A percentile compares a stretch with the other conserved stretches of the same genome.
Conservation (phyloP, 1,140 invertebrate genomes). For the Anastatus disparis region DNA sequence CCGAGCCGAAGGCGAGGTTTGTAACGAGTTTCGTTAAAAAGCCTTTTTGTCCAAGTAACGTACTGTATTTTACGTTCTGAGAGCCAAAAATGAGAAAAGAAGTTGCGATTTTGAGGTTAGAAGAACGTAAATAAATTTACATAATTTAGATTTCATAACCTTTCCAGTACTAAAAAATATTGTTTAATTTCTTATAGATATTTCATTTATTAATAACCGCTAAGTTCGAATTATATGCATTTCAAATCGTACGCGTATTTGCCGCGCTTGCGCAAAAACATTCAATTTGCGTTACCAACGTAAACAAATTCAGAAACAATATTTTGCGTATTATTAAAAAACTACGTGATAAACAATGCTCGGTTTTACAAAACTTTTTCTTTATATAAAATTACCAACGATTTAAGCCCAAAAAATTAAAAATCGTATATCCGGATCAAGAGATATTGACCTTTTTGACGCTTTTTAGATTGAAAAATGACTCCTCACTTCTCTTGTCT, state of each 20-base stretch:
- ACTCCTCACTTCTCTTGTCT: no score
- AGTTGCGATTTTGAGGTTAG: no score
- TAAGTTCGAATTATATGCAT: neutral
- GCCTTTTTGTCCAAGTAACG: no score
- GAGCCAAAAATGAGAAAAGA: no score
- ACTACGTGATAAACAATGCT: neutral
- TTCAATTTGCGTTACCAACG: neutral
- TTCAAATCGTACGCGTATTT: neutral
- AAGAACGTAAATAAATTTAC: neutral
- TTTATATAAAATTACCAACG: conserved; percentile 55
- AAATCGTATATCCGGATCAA: no score
- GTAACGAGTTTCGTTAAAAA: no score
- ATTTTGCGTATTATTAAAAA: neutral
- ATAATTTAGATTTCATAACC: neutral
- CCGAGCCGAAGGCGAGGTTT: no score
- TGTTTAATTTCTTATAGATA: neutral
- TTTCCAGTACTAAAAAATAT: neutral
- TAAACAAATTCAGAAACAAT: neutral
- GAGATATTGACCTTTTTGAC: no score
- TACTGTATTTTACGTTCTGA: no score
- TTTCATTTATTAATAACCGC: neutral
- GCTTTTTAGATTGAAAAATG: no score
- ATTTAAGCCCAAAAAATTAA: neutral
- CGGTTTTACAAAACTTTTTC: conserved; percentile 30
- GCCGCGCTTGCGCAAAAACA: neutral